Evolutionary conservation across 2,113 vertebrate species (phyloP).

Genomic region (Cinclus cinclus): DNA sequence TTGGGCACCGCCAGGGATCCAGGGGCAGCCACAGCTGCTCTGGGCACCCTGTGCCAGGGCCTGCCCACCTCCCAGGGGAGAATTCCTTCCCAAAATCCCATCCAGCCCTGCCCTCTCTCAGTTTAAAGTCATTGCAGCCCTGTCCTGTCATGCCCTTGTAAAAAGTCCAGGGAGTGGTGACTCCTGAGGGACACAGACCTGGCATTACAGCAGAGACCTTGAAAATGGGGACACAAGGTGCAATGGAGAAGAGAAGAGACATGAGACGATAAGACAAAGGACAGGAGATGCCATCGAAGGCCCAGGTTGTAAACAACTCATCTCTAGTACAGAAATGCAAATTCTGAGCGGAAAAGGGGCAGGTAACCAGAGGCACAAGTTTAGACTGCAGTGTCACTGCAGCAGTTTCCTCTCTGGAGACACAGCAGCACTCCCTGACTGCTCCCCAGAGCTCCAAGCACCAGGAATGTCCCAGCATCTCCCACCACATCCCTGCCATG

Average conservation of each 20-base stretch:
- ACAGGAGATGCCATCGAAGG: neutral
- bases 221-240: neutral
- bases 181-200: neutral
- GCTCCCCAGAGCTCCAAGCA: neutral
- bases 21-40: neutral
- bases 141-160: neutral
- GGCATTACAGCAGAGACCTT: neutral
- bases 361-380: neutral
- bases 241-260: neutral
- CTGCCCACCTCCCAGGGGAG: neutral
- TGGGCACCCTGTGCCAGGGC: neutral
- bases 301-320: neutral
- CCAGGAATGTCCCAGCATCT: neutral
- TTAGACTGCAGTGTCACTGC: too few species aligned
- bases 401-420: neutral
- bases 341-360: neutral
- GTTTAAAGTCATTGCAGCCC: neutral
- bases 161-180: neutral
- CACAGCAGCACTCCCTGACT: accelerated
- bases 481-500: neutral
- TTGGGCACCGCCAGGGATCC: neutral
- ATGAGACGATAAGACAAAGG: neutral
- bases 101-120: neutral
- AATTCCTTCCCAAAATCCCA: neutral
- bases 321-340: neutral